Base-by-base conservation (phyloP, 2,888 invertebrate species). In the Diabrotica balteata region DNA sequence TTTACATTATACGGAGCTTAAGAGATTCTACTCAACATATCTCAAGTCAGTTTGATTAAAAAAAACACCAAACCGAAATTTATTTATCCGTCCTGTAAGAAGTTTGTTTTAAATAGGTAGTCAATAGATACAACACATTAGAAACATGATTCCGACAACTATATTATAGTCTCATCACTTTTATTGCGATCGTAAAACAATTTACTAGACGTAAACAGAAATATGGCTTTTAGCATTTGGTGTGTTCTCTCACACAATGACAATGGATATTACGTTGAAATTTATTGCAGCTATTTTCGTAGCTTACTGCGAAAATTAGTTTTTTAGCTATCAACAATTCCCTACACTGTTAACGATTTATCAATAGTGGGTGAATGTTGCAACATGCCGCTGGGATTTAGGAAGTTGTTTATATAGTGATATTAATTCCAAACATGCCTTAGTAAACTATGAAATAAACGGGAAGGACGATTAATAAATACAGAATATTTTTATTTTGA, bases 171-270 rank as follows among this genome's bases (percentile, higher is more conserved):
- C 46, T 58, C 58, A 58, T 58, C 58, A 58, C 17, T 58, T 45
- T 58, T 58, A 58, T 58, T 58, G 11, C 58, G 46, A 46, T 11
- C 58, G 46, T 58, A 58, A 58, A 58, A 45, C 58, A 58, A 58
- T 58, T 58, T 58, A 58, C 45, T 58, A 58, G 58, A 11, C 58
- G 46, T 58, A 58, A 58, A 58, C 58, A 58, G 32, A 58, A 58
- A 58, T 11, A 46, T 47, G 47, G 8, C 10, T 47, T 45, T 46
- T 58, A 45, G 32, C 7, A 8, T 58, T 58, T 46, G 46, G 45
- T 58, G 9, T 58, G 32, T 32, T 32, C 32, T 32, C 32, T 32
- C 32, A 32, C 46, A 46, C 46, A 45, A 17, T 58, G 58, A 58
- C 46, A 58, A 58, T 51, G 51, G 58, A 22, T 17, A 11, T 11